Evolutionary conservation across 2,888 invertebrate species (phyloP).

Genomic region (Cistogaster globosa): DNA sequence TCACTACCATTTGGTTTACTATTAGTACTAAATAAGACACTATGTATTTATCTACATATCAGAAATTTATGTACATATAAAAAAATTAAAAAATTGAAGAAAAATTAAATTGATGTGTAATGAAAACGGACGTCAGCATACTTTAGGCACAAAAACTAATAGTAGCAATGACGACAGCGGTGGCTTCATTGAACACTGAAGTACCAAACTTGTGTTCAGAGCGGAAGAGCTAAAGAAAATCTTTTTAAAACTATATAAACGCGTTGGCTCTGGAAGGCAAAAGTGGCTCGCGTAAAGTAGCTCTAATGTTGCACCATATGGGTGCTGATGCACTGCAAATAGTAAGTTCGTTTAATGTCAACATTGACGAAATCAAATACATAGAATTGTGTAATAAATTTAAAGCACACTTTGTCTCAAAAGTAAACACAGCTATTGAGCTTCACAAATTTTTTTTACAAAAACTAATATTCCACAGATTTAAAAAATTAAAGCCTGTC

Average conservation of each 20-base stretch:
- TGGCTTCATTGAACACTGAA: not conserved
- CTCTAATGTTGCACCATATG: not conserved
- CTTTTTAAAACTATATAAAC: not conserved
- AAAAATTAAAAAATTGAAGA: too few species aligned
- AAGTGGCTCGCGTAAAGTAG: not conserved
- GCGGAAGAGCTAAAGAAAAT: not conserved
- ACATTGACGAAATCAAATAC: not conserved
- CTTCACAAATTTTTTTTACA: constrained; percentile 43
- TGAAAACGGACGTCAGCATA: not conserved
- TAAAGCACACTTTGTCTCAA: constrained; percentile 32
- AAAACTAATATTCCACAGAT: constrained; percentile 46
- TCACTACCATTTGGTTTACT: too few species aligned
- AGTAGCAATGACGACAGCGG: not conserved
- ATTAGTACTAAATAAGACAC: too few species aligned
- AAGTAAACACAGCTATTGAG: constrained; percentile 55
- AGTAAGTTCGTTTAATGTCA: not conserved
- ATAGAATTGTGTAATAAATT: not conserved
- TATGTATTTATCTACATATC: too few species aligned
- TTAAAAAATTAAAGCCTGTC: constrained; percentile 53
- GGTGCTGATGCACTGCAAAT: constrained; percentile 1
- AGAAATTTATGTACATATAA: too few species aligned
- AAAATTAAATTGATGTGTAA: not conserved
- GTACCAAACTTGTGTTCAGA: not conserved
- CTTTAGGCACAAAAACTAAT: not conserved
- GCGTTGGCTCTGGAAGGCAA: not conserved